phyloP scores from a whole-genome alignment of 2,113 vertebrate genomes.

The Scomber colias region DNA sequence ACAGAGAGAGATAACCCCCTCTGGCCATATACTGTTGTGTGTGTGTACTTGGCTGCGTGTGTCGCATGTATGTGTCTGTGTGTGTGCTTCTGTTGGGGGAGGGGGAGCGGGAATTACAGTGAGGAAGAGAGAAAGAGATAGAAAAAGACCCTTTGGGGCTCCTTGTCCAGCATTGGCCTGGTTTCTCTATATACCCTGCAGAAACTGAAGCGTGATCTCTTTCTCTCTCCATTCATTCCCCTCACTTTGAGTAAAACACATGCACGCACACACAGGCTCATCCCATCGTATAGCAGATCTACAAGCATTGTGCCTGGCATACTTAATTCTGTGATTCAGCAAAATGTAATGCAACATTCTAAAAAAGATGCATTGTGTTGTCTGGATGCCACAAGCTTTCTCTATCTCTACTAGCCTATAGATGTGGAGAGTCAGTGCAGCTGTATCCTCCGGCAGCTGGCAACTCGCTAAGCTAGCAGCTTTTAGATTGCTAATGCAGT shows the following conservation, averaged over 20 bases:
- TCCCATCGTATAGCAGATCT: background rate
- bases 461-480: slow-evolving; percentile 53
- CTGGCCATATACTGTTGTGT: slow-evolving; percentile 49
- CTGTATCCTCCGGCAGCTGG: slow-evolving; percentile 32
- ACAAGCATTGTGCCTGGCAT: slow-evolving; percentile 20
- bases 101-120: slow-evolving; percentile 29
- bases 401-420: background rate
- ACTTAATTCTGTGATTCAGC: slow-evolving; percentile 57
- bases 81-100: slow-evolving; percentile 22
- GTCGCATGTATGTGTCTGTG: slow-evolving; percentile 21
- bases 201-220: slow-evolving; percentile 49
- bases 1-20: slow-evolving; percentile 69
- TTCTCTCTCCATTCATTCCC: slow-evolving; percentile 51
- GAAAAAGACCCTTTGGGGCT: slow-evolving; percentile 57
- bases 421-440: slow-evolving; percentile 9
- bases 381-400: slow-evolving; percentile 45
- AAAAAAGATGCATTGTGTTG: slow-evolving; percentile 27
- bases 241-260: slow-evolving; percentile 22
- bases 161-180: slow-evolving; percentile 70
- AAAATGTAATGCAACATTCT: slow-evolving; percentile 23
- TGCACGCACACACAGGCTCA: slow-evolving; percentile 20
- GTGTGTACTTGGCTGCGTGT: slow-evolving; percentile 39
- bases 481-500: slow-evolving; percentile 69
- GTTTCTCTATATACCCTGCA: slow-evolving; percentile 67
- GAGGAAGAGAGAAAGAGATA: slow-evolving; percentile 33